Conservation (phyloP, 2,113 vertebrate genomes). For the Melozone crissalis region DNA sequence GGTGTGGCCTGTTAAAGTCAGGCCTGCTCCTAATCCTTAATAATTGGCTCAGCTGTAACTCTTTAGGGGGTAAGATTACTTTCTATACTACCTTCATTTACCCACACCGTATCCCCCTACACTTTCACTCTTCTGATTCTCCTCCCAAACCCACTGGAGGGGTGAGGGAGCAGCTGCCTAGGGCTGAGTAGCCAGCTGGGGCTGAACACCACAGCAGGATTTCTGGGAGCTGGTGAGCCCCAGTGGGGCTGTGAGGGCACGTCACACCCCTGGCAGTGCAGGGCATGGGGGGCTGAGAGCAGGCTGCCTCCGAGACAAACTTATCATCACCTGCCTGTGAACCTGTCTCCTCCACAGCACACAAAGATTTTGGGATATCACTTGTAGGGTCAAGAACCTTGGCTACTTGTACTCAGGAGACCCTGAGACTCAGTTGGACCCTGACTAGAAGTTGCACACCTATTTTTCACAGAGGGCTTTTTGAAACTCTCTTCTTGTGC, state of each 20-base stretch:
- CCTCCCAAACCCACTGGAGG: not conserved
- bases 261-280: not conserved
- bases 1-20: too few species aligned
- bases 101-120: too few species aligned
- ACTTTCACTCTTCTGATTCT: not conserved
- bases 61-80: too few species aligned
- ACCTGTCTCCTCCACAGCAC: not conserved
- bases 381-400: not conserved
- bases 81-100: too few species aligned
- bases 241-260: not conserved
- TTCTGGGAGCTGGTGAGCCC: not conserved
- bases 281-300: not conserved
- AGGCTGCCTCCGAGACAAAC: not conserved
- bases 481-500: not conserved
- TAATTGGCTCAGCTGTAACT: too few species aligned
- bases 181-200: not conserved
- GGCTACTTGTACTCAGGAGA: not conserved
- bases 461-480: not conserved
- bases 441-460: not conserved
- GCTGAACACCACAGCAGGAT: not conserved
- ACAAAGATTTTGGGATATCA: accelerated
- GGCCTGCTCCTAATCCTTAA: too few species aligned
- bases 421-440: not conserved
- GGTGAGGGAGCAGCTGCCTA: not conserved
- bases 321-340: not conserved